Evolutionary conservation across 2,888 invertebrate species (phyloP).

Genomic region (Luffia ferchaultella): DNA sequence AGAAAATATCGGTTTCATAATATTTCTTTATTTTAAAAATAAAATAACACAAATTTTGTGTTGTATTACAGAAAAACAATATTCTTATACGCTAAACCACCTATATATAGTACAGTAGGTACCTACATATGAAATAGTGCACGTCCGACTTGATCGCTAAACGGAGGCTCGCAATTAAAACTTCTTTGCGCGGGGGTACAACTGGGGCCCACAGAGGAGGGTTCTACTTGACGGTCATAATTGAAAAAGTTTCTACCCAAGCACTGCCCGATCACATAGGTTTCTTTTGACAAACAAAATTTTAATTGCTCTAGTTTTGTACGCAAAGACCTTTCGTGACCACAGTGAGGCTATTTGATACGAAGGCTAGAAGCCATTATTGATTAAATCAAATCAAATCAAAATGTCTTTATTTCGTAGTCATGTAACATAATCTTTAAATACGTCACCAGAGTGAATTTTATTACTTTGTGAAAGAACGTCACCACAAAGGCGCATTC

Average conservation of each 20-base stretch:
- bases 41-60: no score
- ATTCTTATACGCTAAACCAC: background rate
- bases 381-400: no score
- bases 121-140: constrained; percentile 8
- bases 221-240: constrained; percentile 10
- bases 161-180: constrained; percentile 60
- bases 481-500: no score
- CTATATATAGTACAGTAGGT: background rate
- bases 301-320: no score
- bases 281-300: background rate
- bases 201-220: background rate
- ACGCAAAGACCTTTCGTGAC: no score
- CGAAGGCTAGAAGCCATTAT: no score
- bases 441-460: no score
- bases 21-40: background rate
- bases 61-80: no score
- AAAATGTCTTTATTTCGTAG: no score
- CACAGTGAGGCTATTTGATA: no score
- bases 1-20: background rate
- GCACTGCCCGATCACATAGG: background rate
- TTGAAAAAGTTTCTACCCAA: constrained; percentile 12
- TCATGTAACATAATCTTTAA: no score
- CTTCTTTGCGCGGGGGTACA: constrained; percentile 53
- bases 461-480: no score
- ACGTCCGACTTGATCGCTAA: constrained; percentile 6